phyloP scores from a whole-genome alignment of 2,888 invertebrate genomes.

The Graphium colonna region DNA sequence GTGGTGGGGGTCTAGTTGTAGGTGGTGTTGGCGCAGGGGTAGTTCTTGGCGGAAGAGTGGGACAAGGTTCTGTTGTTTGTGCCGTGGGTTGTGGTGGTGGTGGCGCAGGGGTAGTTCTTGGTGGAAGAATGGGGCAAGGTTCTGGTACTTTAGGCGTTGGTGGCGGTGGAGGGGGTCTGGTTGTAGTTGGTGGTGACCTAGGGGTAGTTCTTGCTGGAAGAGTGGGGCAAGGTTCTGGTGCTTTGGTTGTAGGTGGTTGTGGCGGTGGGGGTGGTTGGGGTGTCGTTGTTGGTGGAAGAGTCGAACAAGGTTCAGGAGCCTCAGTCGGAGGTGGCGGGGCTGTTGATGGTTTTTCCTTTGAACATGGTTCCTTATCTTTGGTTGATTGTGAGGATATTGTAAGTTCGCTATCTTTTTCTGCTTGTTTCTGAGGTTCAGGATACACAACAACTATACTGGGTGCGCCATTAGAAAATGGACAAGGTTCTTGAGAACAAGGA shows the following conservation, averaged over 20 bases:
- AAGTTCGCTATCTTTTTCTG: slow-evolving; percentile 1
- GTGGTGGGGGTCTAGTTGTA: not conserved
- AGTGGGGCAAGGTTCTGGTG: not conserved
- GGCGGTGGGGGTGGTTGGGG: not conserved
- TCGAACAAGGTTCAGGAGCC: not conserved
- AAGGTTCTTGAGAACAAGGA: slow-evolving; percentile 4
- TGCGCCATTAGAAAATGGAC: not conserved
- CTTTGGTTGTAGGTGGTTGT: not conserved
- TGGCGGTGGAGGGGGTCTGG: not conserved
- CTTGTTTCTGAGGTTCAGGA: slow-evolving; percentile 17
- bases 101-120: not conserved
- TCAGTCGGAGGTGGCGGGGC: not conserved
- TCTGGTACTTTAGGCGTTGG: slow-evolving; percentile 5
- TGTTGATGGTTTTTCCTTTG: not conserved
- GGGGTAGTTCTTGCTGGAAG: not conserved
- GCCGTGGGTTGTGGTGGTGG: not conserved
- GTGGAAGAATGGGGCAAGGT: slow-evolving; percentile 3
- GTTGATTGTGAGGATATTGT: not conserved
- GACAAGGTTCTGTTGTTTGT: slow-evolving; percentile 1
- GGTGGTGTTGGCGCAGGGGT: not conserved
- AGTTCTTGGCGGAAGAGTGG: not conserved
- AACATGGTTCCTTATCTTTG: not conserved
- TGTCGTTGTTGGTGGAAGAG: too few species aligned
- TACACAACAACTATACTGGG: slow-evolving; percentile 20
- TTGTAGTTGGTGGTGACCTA: not conserved